Percentiles rank a stretch among this genome's conserved stretches.
These are phyloP conservation scores for Halcyon senegalensis DNA, from an alignment of 2,113 vertebrate species.

Conservation along the genomic window DNA sequence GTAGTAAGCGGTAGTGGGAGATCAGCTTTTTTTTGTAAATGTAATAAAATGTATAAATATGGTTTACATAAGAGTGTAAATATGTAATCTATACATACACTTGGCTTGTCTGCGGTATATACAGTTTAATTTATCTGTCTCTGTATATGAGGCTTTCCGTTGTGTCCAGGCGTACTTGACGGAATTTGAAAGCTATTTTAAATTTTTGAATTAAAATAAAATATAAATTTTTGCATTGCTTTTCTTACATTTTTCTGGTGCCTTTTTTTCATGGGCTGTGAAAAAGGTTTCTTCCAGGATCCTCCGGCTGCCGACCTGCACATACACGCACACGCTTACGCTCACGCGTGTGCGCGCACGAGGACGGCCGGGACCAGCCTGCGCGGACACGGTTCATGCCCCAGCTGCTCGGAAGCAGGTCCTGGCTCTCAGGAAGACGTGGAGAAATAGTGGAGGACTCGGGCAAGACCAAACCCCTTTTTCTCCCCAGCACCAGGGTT, in stretches of 20 bases:
- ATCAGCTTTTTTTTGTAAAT: constrained; percentile 89
- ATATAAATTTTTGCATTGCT: constrained; percentile 89
- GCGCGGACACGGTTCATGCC: no score
- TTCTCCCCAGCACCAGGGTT: background rate
- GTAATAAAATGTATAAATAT: constrained; percentile 97
- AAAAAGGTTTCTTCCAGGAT: background rate
- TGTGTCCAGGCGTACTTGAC: constrained; percentile 94
- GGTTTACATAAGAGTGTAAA: constrained; percentile 97
- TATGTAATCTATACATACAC: constrained; percentile 92
- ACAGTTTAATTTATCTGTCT: constrained; percentile 99
- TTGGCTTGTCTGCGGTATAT: constrained; percentile 97
- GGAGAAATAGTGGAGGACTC: accelerated
- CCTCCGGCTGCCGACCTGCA: background rate
- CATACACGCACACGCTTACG: accelerated
- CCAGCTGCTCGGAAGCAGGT: accelerated
- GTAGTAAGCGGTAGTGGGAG: constrained; percentile 92
- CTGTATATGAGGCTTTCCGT: constrained; percentile 99
- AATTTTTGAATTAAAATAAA: constrained; percentile 97
- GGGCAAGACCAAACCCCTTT: background rate
- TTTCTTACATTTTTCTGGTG: constrained; percentile 63
- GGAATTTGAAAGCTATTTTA: constrained; percentile 99
- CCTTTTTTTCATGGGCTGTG: background rate
- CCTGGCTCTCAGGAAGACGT: background rate
- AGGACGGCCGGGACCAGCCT: accelerated
- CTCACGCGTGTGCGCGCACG: accelerated